Base-by-base conservation (phyloP, 1,140 invertebrate genomes). In the Neodiprion fabricii region DNA sequence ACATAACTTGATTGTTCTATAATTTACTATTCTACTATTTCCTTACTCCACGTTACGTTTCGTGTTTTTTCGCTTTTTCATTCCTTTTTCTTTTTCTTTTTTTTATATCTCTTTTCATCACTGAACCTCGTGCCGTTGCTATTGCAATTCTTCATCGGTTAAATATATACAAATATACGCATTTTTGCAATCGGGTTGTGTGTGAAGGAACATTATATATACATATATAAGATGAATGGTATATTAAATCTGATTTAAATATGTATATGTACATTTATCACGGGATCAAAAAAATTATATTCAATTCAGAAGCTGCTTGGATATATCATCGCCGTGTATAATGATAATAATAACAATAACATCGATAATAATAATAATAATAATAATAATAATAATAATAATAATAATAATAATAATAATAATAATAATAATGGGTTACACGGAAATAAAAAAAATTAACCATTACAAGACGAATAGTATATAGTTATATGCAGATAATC, bases 301-400 rank as follows among this genome's bases (percentile, higher is more conserved):
- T 72, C 74, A 67, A 74, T 48, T 50, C 14, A 67, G 48, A 77
- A 70, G 21, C 11, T 72, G 73, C 72, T 69, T 75, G 74, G 74
- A 50, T 69, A 72, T 72, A 75, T 53, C 69, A 72, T 71, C 67
- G 23, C 50, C 28, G 17, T 72, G 48, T 71, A 47, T 50, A 76
- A 28, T 70, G 69, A 76, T 71, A 76, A 70, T 75, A 76, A 74
- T 71, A 74, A 74, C 74, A 75, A 74, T 70, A 70, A 76, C 74
- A 76, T 67, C 67, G 74, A 74, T 69, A 0, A 14, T 14, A 0
- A 65, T 70, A 70, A 76, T 75, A 75, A 70, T 75, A 76, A 74
- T 71, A 70, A 74, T 76, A 75, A 74, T 70, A 70, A 76, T 76
- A 76, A 72, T 71, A 76, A 74, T 69, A 65, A 14, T 14, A 65